Evolutionary conservation across 2,888 invertebrate species (phyloP).

Genomic region (Dysmachus trigonus): DNA sequence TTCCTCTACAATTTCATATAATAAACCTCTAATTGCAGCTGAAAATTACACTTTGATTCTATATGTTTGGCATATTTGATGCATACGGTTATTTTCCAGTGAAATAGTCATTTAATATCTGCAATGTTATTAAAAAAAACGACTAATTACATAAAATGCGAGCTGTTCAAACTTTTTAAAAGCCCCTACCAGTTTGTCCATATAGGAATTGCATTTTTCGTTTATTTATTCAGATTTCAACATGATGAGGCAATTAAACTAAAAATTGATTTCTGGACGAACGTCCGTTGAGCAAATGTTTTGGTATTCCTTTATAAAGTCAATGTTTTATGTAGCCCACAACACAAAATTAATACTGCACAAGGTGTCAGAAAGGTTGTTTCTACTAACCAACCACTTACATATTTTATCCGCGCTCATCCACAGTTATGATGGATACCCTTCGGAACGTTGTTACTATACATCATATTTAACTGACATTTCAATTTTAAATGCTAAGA

Average conservation of each 20-base stretch:
- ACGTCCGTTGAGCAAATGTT: neutral
- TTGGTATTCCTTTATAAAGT: neutral
- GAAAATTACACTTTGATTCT: too few relatives aligned
- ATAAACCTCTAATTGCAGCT: too few relatives aligned
- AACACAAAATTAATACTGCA: neutral
- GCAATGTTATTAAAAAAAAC: neutral
- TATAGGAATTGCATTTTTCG: neutral
- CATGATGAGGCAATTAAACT: neutral
- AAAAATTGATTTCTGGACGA: neutral
- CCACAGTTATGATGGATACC: too few relatives aligned
- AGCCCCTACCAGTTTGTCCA: neutral
- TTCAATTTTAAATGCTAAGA: neutral
- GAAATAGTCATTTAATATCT: neutral
- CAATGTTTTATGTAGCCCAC: neutral
- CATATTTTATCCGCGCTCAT: neutral
- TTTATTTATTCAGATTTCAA: neutral
- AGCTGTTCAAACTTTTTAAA: neutral
- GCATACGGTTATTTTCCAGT: neutral
- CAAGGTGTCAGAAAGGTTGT: neutral
- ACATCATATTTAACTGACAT: neutral
- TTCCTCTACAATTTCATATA: too few relatives aligned
- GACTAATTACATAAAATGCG: neutral
- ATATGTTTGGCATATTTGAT: neutral
- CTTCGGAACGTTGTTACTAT: neutral
- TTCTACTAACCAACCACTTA: neutral